phyloP scores from a whole-genome alignment of 2,888 invertebrate genomes.

The Galerucella pusilla region DNA sequence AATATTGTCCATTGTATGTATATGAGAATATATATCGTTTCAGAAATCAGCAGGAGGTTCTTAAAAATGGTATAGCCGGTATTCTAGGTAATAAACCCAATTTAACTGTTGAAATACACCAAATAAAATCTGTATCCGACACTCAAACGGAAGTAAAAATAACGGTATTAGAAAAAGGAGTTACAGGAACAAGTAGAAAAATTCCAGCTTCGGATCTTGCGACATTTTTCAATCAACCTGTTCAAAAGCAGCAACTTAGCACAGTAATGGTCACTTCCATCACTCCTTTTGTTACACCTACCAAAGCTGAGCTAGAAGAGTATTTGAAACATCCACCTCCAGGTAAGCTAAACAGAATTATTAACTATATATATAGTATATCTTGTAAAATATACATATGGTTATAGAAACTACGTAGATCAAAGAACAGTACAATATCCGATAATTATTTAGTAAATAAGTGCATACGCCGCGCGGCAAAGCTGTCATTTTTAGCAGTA shows the following conservation, averaged over 20 bases:
- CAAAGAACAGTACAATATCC: no score
- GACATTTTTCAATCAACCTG: slow-evolving; percentile 75
- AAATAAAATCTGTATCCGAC: slow-evolving; percentile 82
- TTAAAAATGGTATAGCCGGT: slow-evolving; percentile 73
- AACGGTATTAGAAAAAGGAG: slow-evolving; percentile 78
- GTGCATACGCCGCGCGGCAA: no score
- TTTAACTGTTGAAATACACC: slow-evolving; percentile 80
- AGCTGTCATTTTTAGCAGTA: no score
- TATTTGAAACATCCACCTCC: slow-evolving; percentile 92
- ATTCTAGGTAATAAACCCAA: slow-evolving; percentile 89
- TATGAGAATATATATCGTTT: slow-evolving; percentile 42
- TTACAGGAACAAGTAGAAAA: slow-evolving; percentile 73
- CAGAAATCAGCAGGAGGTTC: slow-evolving; percentile 77
- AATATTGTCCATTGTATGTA: no score
- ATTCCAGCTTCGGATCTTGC: slow-evolving; percentile 80
- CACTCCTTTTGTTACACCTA: slow-evolving; percentile 79
- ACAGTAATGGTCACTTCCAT: slow-evolving; percentile 79
- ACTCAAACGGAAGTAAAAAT: slow-evolving; percentile 80
- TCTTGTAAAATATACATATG: no score
- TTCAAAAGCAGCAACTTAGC: slow-evolving; percentile 77
- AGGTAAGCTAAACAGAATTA: slow-evolving; percentile 55
- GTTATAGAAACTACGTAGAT: no score
- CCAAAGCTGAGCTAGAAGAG: slow-evolving; percentile 83
- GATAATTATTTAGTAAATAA: no score
- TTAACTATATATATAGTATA: no score